These are phyloP conservation scores for Herpetotheres cachinnans DNA, from an alignment of 2,113 vertebrate species.

Conservation along the genomic window DNA sequence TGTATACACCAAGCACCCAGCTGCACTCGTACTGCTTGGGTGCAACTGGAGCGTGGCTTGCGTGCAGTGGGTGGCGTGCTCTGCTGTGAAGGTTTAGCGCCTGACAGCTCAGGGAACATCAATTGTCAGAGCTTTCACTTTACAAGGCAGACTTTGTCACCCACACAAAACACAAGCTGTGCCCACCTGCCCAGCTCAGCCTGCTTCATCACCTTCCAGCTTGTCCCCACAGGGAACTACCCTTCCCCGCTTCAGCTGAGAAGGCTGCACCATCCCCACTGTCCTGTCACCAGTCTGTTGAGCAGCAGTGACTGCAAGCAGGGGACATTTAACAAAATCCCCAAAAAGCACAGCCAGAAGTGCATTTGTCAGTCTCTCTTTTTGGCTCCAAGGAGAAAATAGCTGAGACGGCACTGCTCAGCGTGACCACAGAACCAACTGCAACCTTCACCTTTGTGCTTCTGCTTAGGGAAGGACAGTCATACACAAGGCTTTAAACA, in stretches of 20 bases:
- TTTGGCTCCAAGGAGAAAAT: not conserved
- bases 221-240: no score
- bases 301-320: not conserved
- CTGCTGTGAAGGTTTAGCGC: not conserved
- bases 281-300: not conserved
- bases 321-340: rapidly evolving
- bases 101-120: not conserved
- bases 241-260: not conserved
- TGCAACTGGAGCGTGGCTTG: not conserved
- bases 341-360: not conserved
- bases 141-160: not conserved
- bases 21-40: rapidly evolving
- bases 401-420: not conserved
- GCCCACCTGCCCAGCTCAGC: rapidly evolving
- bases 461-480: not conserved
- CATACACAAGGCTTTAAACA: not conserved
- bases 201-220: not conserved
- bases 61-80: not conserved
- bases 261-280: not conserved
- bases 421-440: not conserved
- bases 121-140: not conserved
- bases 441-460: not conserved
- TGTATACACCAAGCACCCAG: rapidly evolving
- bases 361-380: no score
- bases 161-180: not conserved